These are phyloP conservation scores for Xiphophorus maculatus DNA, from an alignment of 2,113 vertebrate genomes.

Conservation along the genomic window DNA sequence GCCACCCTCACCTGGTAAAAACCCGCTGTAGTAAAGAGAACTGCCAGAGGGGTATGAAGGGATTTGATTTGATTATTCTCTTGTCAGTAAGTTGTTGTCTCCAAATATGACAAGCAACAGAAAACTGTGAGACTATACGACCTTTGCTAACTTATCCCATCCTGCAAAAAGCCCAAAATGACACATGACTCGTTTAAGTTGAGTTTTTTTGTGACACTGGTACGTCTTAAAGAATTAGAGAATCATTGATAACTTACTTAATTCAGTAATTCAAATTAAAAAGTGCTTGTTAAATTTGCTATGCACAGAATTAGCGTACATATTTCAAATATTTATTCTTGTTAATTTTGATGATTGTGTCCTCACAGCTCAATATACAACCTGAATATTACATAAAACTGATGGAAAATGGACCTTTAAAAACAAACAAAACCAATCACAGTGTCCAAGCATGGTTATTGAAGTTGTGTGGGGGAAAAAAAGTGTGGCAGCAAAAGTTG, in stretches of 20 bases:
- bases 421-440: too few species aligned
- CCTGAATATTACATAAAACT: too few species aligned
- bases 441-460: neutral
- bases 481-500: neutral
- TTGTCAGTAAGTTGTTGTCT: neutral
- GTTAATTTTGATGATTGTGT: neutral
- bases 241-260: neutral
- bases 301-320: neutral
- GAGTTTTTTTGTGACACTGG: neutral
- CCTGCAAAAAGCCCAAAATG: neutral
- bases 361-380: neutral
- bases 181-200: neutral
- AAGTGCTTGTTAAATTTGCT: neutral
- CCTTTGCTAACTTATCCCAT: neutral
- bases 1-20: constrained; percentile 51
- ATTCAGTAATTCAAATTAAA: neutral
- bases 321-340: neutral
- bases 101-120: neutral
- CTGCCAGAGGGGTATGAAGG: constrained; percentile 21
- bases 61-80: constrained; percentile 50
- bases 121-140: constrained; percentile 24
- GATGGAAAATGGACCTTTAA: too few species aligned
- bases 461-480: neutral
- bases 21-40: constrained; percentile 29
- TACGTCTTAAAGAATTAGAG: neutral